These are phyloP conservation scores for Penaeus monodon DNA, from an alignment of 2,888 invertebrate genomes.

Conservation along the genomic window DNA sequence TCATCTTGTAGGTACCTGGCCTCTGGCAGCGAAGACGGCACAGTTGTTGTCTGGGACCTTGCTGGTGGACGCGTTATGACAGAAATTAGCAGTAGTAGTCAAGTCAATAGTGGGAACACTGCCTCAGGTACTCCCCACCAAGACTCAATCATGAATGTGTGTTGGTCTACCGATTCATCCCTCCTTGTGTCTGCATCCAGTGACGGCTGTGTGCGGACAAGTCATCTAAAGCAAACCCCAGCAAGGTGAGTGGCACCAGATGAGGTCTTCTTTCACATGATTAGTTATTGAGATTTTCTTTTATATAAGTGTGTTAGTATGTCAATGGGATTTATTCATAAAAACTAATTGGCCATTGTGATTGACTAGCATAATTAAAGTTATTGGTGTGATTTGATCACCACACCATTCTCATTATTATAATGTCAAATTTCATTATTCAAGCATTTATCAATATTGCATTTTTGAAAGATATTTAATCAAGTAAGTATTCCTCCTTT, in stretches of 20 bases:
- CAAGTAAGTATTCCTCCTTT: too few species aligned
- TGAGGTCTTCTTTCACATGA: neutral
- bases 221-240: slow-evolving; percentile 33
- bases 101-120: slow-evolving; percentile 15
- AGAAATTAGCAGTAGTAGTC: slow-evolving; percentile 32
- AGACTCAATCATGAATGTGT: slow-evolving; percentile 47
- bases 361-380: too few species aligned
- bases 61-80: slow-evolving; percentile 55
- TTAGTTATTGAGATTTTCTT: neutral
- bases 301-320: neutral
- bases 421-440: too few species aligned
- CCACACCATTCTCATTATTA: too few species aligned
- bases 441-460: too few species aligned
- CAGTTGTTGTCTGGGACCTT: slow-evolving; percentile 61
- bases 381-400: too few species aligned
- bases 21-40: slow-evolving; percentile 60
- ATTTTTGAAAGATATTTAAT: too few species aligned
- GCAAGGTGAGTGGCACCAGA: slow-evolving; percentile 16
- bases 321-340: too few species aligned
- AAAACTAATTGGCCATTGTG: too few species aligned
- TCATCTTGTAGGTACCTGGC: slow-evolving; percentile 52
- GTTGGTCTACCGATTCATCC: slow-evolving; percentile 58
- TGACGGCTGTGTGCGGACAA: slow-evolving; percentile 56
- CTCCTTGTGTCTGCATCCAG: slow-evolving; percentile 46
- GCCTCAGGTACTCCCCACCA: slow-evolving; percentile 7